Conservation (phyloP, 2,797 vertebrate species). For the Podarcis siculus region DNA sequence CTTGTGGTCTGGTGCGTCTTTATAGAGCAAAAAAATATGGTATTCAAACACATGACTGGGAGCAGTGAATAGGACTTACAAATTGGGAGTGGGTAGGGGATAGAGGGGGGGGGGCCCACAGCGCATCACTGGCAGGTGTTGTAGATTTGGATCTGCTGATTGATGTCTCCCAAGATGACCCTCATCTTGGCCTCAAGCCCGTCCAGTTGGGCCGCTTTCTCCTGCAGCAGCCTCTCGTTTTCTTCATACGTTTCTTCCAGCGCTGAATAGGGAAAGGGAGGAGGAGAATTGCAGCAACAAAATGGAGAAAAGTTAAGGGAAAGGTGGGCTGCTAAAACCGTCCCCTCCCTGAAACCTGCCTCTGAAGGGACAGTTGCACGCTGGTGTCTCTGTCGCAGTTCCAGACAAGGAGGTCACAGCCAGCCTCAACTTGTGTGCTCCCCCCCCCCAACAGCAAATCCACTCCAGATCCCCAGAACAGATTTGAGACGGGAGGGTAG, state of each 20-base stretch:
- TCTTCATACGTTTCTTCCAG: conserved; percentile 91
- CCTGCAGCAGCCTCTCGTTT: conserved; percentile 89
- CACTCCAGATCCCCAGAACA: no score
- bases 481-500: no score
- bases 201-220: conserved; percentile 91
- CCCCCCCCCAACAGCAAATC: no score
- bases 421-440: no score
- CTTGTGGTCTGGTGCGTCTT: no score
- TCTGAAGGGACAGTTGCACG: neutral
- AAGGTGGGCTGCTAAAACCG: neutral
- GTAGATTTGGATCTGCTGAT: conserved; percentile 97
- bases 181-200: conserved; percentile 96
- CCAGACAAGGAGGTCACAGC: neutral
- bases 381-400: neutral
- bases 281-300: neutral
- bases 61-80: neutral
- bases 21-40: no score
- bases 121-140: conserved; percentile 93
- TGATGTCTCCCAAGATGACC: conserved; percentile 90
- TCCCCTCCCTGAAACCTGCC: neutral
- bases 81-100: accelerated
- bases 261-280: conserved; percentile 70
- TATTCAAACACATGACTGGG: conserved; percentile 6
- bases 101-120: neutral
- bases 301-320: neutral